A percentile compares a stretch with the other conserved stretches of the same genome.
Conservation (phyloP, 2,888 invertebrate species). For the Formica aserva region DNA sequence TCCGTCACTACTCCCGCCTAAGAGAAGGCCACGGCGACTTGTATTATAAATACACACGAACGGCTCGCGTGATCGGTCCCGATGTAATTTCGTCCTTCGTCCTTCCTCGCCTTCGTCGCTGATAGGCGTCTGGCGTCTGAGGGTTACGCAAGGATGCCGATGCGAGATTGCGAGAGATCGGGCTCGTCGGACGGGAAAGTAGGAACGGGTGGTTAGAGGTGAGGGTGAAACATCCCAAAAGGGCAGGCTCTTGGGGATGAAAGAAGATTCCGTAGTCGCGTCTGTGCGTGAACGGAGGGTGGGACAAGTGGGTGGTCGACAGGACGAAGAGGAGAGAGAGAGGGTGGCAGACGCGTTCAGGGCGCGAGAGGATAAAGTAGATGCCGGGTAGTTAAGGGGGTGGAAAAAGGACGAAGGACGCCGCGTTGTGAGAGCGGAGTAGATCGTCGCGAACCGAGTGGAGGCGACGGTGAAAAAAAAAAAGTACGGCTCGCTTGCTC, state of each 20-base stretch:
- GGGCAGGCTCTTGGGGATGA: conserved; percentile 34
- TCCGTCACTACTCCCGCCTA: conserved; percentile 46
- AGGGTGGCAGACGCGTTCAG: conserved; percentile 49
- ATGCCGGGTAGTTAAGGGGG: conserved; percentile 23
- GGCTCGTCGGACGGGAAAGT: conserved; percentile 15
- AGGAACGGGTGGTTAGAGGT: not conserved
- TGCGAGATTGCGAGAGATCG: conserved; percentile 52
- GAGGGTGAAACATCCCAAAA: conserved; percentile 19
- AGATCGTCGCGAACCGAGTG: conserved; percentile 40
- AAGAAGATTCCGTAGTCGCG: conserved; percentile 51
- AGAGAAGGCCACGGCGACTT: conserved; percentile 38
- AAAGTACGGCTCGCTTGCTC: not conserved
- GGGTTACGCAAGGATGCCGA: conserved; percentile 68
- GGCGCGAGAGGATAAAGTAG: conserved; percentile 57
- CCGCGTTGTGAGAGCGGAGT: conserved; percentile 37
- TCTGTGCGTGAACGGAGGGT: conserved; percentile 53
- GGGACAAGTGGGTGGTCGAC: conserved; percentile 37
- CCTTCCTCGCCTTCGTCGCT: conserved; percentile 50
- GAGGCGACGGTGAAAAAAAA: conserved; percentile 12
- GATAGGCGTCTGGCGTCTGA: conserved; percentile 70
- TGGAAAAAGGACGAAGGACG: conserved; percentile 64
- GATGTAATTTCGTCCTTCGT: conserved; percentile 65
- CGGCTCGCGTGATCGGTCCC: conserved; percentile 59
- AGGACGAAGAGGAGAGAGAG: conserved; percentile 48
- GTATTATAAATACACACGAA: conserved; percentile 61